Evolutionary conservation across 2,888 invertebrate species (phyloP).

Genomic region (Synergus japonicus): DNA sequence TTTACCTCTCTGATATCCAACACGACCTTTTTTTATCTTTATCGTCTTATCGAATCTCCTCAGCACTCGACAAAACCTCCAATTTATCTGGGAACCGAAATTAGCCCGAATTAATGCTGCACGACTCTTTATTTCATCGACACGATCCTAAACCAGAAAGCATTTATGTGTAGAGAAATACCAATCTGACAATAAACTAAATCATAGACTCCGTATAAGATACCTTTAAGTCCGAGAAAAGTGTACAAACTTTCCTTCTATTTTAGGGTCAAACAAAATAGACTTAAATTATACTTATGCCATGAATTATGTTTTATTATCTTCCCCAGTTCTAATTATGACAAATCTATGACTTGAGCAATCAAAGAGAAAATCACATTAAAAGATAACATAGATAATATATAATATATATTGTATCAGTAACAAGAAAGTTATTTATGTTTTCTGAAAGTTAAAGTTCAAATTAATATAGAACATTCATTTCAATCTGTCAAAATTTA

Average conservation of each 20-base stretch:
- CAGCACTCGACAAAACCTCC: not conserved
- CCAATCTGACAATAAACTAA: constrained; percentile 14
- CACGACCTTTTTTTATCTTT: constrained; percentile 20
- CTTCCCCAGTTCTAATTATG: not conserved
- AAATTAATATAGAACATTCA: not conserved
- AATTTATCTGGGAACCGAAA: constrained; percentile 5
- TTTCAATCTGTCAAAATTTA: not conserved
- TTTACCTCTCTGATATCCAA: constrained; percentile 5
- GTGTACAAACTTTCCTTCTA: not conserved
- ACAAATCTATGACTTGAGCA: not conserved
- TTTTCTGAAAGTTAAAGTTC: not conserved
- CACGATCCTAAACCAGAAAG: constrained; percentile 11
- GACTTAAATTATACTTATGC: too few relatives aligned
- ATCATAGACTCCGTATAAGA: not conserved
- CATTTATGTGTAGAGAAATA: constrained; percentile 16
- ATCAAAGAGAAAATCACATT: not conserved
- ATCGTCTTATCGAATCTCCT: constrained; percentile 6
- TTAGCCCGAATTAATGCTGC: not conserved
- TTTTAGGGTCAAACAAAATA: not conserved
- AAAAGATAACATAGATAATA: not conserved
- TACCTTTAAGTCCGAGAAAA: not conserved
- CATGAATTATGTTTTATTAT: not conserved
- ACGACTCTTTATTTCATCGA: constrained; percentile 11
- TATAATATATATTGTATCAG: not conserved
- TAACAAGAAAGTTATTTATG: not conserved